Evolutionary conservation across 2,888 invertebrate species (phyloP), one percentile per base, ranked within the genome.

Genomic region (Stenodema calcarata): DNA sequence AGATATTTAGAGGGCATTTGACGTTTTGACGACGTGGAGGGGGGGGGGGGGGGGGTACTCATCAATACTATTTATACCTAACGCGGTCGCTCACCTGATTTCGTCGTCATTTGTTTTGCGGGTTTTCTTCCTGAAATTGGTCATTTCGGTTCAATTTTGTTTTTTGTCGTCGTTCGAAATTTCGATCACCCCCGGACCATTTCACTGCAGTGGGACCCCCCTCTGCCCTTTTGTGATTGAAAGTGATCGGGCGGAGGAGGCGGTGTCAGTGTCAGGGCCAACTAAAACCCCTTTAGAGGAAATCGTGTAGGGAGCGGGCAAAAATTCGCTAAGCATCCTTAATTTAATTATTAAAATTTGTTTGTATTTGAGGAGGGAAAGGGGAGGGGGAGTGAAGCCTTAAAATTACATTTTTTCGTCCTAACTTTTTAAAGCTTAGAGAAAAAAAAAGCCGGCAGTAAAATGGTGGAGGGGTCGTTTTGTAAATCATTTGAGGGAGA

Each of bases 391-490:
- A n/a, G 23, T 82, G 41, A 82, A 82, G 62, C 54, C 47, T 47
- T 80, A 80, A 28, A 44, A 50, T 27, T 18, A 41, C 27, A 18
- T 28, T 80, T 82, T 62, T 6, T 62, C 18, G 12, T 82, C 18
- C 54, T 30, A 54, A 6, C 1, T 69, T 18, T 69, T 42, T 69
- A 69, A 35, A 82, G 47, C 70, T 82, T 28, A 35, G 7, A 27
- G 62, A 50, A 42, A 44, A 80, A n/a, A 80, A 69, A 82, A 42
- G 69, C 41, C 82, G 84, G 84, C 75, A 73, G 70, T 84, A 84
- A 84, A 73, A 82, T 80, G 50, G 82, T 82, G 82, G 82, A 42
- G 41, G 7, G 41, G 28, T 50, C 18, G n/a, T 30, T 50, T 54
- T 11, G 3, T 27, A 62, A 82, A 18, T 41, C 12, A 3, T 23